phyloP scores from a whole-genome alignment of 1,140 invertebrate genomes.

The Zaprionus inermis region DNA sequence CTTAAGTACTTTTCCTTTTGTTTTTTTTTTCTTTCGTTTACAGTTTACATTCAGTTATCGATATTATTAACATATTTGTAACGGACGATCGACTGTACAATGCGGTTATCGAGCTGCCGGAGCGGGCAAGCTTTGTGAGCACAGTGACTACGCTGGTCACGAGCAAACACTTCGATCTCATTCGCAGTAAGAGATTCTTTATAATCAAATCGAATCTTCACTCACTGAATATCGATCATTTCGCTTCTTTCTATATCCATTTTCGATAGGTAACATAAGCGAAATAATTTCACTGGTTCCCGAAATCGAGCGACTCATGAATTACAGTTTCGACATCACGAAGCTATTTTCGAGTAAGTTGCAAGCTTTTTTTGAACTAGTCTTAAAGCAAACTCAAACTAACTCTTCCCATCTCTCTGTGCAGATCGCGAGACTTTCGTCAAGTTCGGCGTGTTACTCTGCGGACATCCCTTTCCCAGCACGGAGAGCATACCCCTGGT shows the following conservation, averaged over 20 bases:
- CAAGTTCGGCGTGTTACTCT: constrained; percentile 86
- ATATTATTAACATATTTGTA: constrained; percentile 84
- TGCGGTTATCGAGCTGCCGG: constrained; percentile 85
- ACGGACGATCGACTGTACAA: constrained; percentile 84
- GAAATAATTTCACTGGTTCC: constrained; percentile 69
- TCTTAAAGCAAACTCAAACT: background rate
- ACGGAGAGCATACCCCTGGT: constrained; percentile 79
- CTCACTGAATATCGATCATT: background rate
- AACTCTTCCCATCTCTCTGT: background rate
- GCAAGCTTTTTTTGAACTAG: background rate
- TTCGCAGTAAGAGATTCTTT: constrained; percentile 79
- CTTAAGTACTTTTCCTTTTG: background rate
- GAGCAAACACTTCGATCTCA: constrained; percentile 86
- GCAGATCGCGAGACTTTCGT: constrained; percentile 80
- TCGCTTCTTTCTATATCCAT: background rate
- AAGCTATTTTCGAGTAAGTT: constrained; percentile 75
- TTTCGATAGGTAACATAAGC: constrained; percentile 60
- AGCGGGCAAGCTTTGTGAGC: constrained; percentile 86
- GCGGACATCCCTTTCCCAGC: constrained; percentile 86
- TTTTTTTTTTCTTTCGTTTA: constrained; percentile 5
- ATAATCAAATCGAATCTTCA: background rate
- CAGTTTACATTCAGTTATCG: constrained; percentile 84
- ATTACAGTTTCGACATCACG: constrained; percentile 79
- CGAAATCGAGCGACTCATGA: constrained; percentile 71
- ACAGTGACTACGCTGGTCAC: constrained; percentile 87